Base-by-base conservation (phyloP, 2,797 vertebrate species). In the Tolypeutes matacus region DNA sequence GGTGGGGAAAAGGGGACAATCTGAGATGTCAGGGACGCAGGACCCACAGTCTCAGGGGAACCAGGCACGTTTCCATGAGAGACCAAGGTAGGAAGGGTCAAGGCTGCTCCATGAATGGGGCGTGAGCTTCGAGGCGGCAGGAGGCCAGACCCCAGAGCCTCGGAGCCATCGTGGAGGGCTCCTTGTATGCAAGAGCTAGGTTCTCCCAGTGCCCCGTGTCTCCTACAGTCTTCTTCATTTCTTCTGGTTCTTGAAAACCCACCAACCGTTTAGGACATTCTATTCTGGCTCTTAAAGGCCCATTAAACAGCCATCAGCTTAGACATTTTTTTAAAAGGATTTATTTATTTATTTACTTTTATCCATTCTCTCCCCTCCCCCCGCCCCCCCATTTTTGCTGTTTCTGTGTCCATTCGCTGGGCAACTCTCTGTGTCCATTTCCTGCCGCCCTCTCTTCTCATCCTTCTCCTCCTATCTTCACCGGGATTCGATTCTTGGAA, bases 131-230 rank as follows among this genome's bases (percentile, higher is more conserved):
- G 42, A 53, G 29, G 23, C 21, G 36, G 11, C 27, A 56, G 49
- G 67, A 81, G 18, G 4, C 62, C 34, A 12, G 7, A 89, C 31
- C 34, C 3, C 34, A 31, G 46, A n/a, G 18, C 62, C 49, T 77
- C 69, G 34, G 31, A 23, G 7, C n/a, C 21, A 31, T 3, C 4
- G 0, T 3, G 9, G 3, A 8, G 7, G 49, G 5, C 46, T 31
- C 39, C 80, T 94, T 23, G 42, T 64, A 27, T 65, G 9, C 17
- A 82, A 34, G 46, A 69, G 7, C 31, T 29, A 3, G 21, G 36
- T 39, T 83, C 56, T 53, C 65, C 70, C 42, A 12, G 58, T 2
- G 29, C 20, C 56, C 23, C 46, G 29, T 46, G 58, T 36, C 31
- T 12, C 62, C 58, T 69, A 7, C 69, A 21, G 46, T 6, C 17